Conservation (phyloP, 2,113 vertebrate genomes). For the Turnix velox region DNA sequence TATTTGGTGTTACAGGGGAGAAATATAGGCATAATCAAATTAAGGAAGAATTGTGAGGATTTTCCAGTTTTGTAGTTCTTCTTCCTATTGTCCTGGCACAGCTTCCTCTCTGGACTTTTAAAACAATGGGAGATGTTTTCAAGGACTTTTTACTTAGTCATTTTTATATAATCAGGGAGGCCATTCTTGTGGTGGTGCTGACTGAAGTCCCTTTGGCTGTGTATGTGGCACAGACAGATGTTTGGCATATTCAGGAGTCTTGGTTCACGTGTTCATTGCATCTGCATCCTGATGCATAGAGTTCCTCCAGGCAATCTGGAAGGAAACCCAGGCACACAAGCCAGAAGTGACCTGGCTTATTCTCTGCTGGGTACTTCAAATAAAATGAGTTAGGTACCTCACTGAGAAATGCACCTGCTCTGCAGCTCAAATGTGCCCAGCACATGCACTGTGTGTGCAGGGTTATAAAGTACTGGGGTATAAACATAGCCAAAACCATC, state of each 20-base stretch:
- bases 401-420: neutral
- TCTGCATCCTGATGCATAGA: neutral
- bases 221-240: neutral
- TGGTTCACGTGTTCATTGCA: neutral
- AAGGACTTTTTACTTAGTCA: neutral
- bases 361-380: neutral
- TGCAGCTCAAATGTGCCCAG: neutral
- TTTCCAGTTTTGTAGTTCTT: neutral
- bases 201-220: neutral
- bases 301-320: neutral
- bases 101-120: neutral
- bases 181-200: neutral
- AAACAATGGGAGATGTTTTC: neutral
- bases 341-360: neutral
- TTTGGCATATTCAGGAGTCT: neutral
- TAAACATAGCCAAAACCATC: neutral
- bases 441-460: neutral
- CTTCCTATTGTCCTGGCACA: neutral
- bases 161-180: neutral
- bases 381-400: neutral
- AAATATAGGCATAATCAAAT: neutral
- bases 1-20: neutral
- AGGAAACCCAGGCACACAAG: neutral
- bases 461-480: neutral
- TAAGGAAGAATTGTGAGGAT: neutral